Evolutionary conservation across 1,140 invertebrate species (phyloP), one percentile per base, ranked within the genome.

Genomic region (Rhysida immarginata): DNA sequence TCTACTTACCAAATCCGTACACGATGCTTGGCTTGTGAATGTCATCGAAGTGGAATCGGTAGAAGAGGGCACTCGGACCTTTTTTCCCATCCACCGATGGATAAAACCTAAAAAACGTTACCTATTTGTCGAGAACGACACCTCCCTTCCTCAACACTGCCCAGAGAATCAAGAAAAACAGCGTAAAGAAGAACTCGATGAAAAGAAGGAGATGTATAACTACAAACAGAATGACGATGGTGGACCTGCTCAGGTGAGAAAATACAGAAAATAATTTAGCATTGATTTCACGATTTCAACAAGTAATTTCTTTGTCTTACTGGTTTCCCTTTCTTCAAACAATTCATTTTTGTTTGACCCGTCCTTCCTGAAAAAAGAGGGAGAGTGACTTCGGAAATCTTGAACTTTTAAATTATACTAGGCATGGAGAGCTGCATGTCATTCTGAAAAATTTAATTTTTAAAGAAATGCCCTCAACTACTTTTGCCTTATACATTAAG

Each of bases 1-100:
- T n/a, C n/a, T n/a, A n/a, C n/a, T n/a, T n/a, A 56, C 55, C 20
- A 54, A 43, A 24, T 61, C 63, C 16, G 18, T 65, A 26, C 63
- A 58, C 20, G 63, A 62, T 26, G 35, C 27, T 2, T 65, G 63
- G 64, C 63, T 59, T 43, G 25, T 65, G n/a, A 63, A 65, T 26
- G 46, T 53, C 2, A 57, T 65, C 18, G 56, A 56, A 35, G 57
- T 65, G 20, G 61, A 63, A 45, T 50, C 61, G 35, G 45, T 54
- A 18, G 52, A 11, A 14, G 16, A 11, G 14, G 46, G 23, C n/a
- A 23, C 2, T 53, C 58, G 8, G 14, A 68, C 63, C 56, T 65
- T 68, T n/a, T 74, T 74, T 57, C 73, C 73, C 2, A 62, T 74
- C 1, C 70, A 70, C 48, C 65, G 73, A n/a, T 76, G 74, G 73